Evolutionary conservation across 2,888 invertebrate genomes (phyloP).

Genomic region (Diarsia rubi): DNA sequence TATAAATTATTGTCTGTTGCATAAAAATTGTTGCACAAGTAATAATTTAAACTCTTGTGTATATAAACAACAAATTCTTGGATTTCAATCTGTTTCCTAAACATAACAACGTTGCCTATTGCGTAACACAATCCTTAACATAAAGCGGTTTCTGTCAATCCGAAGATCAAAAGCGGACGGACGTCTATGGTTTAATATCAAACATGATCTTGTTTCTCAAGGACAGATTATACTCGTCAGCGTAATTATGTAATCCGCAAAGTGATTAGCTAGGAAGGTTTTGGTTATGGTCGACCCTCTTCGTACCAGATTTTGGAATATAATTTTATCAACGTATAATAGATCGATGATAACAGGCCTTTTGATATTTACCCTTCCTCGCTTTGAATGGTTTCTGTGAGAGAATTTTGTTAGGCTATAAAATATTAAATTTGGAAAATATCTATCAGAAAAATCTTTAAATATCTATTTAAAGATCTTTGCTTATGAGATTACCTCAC

Average conservation of each 20-base stretch:
- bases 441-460: no score
- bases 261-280: slow-evolving; percentile 35
- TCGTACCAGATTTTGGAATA: slow-evolving; percentile 8
- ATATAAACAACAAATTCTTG: not conserved
- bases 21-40: no score
- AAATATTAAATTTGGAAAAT: not conserved
- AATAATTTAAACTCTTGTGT: no score
- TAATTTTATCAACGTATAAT: slow-evolving; percentile 21
- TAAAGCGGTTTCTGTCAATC: slow-evolving; percentile 10
- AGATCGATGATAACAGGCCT: slow-evolving; percentile 7
- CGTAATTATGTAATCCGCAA: slow-evolving; percentile 24
- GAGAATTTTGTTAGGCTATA: not conserved
- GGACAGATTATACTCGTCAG: slow-evolving; percentile 15
- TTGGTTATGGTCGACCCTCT: slow-evolving; percentile 4
- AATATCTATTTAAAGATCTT: no score
- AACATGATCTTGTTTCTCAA: slow-evolving; percentile 27
- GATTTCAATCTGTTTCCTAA: not conserved
- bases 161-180: slow-evolving; percentile 16
- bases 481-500: not conserved
- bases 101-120: not conserved
- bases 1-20: no score
- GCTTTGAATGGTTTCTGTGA: slow-evolving; percentile 8
- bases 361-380: slow-evolving; percentile 5
- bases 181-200: slow-evolving; percentile 7
- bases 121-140: not conserved